These are phyloP conservation scores for Gymnothorax javanicus DNA, from an alignment of 2,797 vertebrate genomes.

Conservation along the genomic window DNA sequence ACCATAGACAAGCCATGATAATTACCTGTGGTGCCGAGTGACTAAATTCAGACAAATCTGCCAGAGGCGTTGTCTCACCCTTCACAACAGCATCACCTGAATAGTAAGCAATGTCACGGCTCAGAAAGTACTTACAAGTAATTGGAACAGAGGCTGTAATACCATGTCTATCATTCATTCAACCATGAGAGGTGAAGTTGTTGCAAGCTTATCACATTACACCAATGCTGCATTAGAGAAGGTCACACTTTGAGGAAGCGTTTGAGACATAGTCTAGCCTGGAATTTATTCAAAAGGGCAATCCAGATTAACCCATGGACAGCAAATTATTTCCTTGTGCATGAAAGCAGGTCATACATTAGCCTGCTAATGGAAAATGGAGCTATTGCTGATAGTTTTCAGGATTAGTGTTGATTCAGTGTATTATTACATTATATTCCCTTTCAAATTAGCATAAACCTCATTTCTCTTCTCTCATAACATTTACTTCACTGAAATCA, in stretches of 20 bases:
- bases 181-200: not conserved
- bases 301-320: not conserved
- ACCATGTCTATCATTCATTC: not conserved
- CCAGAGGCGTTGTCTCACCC: not conserved
- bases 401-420: not conserved
- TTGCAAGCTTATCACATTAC: not conserved
- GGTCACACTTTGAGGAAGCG: not conserved
- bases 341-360: not conserved
- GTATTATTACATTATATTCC: not conserved
- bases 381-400: not conserved
- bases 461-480: not conserved
- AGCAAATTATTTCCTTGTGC: not conserved
- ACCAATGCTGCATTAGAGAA: not conserved
- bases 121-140: slow-evolving; percentile 3
- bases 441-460: not conserved
- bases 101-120: not conserved
- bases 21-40: slow-evolving; percentile 31
- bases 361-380: not conserved
- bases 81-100: not conserved
- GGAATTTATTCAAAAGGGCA: slow-evolving; percentile 1
- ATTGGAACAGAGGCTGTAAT: not conserved
- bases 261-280: not conserved
- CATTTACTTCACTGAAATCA: not conserved
- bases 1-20: slow-evolving; percentile 36
- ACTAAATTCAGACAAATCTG: not conserved